Base-by-base conservation (phyloP, 2,888 invertebrate genomes). In the Automeris io region DNA sequence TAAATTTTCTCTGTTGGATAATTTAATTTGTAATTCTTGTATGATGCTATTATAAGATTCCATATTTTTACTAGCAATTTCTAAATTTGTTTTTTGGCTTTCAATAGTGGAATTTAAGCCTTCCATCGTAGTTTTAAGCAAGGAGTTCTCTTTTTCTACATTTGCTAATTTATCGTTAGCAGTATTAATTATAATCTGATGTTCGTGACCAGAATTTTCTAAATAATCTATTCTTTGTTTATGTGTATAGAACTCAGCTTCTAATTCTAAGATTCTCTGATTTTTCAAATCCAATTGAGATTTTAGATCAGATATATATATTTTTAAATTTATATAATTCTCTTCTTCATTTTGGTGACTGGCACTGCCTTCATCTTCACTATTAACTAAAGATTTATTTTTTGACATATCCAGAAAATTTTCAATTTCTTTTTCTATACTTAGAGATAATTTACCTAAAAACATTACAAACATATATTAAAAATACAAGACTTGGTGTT, bases 381-480 rank as follows among this genome's bases (percentile, higher is more conserved):
- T 80, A 45, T 70, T 69, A 18, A 75, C 68, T 23, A 74, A 52
- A 13, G 74, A 76, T 41, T 76, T 66, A 35, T 77, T 76, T 57
- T 68, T 75, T 19, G 77, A 73, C 48, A 72, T 63, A 39, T 80
- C 73, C 62, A 79, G 68, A 35, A 75, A 73, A 23, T 58, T 47
- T 13, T 49, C 43, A 4, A 62, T 39, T 36, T 71, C 70, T 44
- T 59, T 68, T 29, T 67, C 67, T 21, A 61, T 12, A 26, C 9
- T 7, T 22, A 18, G 13, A 6, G 18, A 11, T n/a, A 24, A 18
- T 7, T 4, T 18, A 23, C 16, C 31, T 35, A 9, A 2, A 2
- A 18, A n/a, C n/a, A n/a, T n/a, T n/a, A n/a, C n/a, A n/a, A n/a
- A n/a, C n/a, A n/a, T n/a, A n/a, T n/a, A n/a, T n/a, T n/a, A n/a